A percentile compares a stretch with the other conserved stretches of the same genome.
phyloP scores from a whole-genome alignment of 1,140 invertebrate genomes.

The Armadillidium nasatum region DNA sequence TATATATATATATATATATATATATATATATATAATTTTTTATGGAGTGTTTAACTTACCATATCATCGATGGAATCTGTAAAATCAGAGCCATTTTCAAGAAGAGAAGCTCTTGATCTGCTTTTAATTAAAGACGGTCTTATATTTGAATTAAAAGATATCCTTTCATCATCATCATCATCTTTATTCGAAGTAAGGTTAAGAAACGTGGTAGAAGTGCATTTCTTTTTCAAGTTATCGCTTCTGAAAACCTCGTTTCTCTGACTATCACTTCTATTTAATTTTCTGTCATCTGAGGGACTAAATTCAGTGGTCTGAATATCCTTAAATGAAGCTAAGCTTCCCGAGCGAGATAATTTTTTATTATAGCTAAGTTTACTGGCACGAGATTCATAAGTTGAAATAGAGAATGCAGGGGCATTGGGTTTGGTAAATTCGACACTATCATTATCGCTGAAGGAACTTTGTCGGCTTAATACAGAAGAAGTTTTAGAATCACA shows the following conservation, averaged over 20 bases:
- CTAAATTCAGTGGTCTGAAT: not conserved
- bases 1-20: too few relatives aligned
- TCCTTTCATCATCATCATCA: not conserved
- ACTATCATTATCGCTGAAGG: conserved; percentile 13
- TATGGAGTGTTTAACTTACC: too few relatives aligned
- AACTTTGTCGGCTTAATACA: conserved; percentile 17
- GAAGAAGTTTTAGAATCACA: conserved; percentile 12
- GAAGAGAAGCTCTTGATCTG: not conserved
- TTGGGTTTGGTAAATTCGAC: conserved; percentile 10
- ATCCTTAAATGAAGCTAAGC: not conserved
- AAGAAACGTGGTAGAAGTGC: not conserved
- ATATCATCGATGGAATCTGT: too few relatives aligned
- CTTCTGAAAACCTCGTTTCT: not conserved
- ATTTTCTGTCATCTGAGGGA: not conserved
- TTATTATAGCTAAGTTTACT: conserved; percentile 39
- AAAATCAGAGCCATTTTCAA: not conserved
- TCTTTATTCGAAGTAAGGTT: not conserved
- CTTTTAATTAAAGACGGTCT: not conserved
- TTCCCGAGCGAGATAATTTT: conserved; percentile 32
- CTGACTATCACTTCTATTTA: not conserved
- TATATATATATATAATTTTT: too few relatives aligned
- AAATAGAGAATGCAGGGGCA: conserved; percentile 38
- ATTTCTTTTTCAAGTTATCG: not conserved
- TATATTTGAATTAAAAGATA: not conserved
- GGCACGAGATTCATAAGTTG: conserved; percentile 39